phyloP scores from a whole-genome alignment of 37 sponge, comb jelly and placozoan genomes.

The Cladorhizidae sp. region DNA sequence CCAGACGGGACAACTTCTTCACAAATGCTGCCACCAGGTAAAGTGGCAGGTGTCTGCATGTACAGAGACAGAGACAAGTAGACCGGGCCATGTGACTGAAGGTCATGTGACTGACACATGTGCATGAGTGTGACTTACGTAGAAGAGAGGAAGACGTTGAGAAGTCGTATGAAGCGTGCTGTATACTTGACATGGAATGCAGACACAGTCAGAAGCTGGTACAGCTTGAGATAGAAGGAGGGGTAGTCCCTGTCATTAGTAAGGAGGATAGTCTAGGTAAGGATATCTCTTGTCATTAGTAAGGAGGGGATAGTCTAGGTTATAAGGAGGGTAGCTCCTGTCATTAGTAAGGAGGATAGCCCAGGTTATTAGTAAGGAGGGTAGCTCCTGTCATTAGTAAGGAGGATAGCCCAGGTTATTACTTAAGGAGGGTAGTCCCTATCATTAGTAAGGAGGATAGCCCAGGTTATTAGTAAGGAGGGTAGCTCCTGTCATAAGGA shows the following conservation, averaged over 20 bases:
- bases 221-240: slow-evolving; percentile 87
- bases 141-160: slow-evolving; percentile 86
- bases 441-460: too few species aligned
- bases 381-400: neutral
- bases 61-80: neutral
- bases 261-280: neutral
- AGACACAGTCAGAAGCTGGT: slow-evolving; percentile 67
- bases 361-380: neutral
- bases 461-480: slow-evolving; percentile 92
- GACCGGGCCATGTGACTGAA: too few species aligned
- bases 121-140: slow-evolving; percentile 53
- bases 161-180: slow-evolving; percentile 82
- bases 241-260: slow-evolving; percentile 85
- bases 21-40: slow-evolving; percentile 95
- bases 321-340: too few species aligned
- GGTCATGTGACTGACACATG: neutral
- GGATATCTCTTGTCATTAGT: too few species aligned
- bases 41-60: slow-evolving; percentile 83
- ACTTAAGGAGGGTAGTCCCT: too few species aligned
- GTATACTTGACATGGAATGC: slow-evolving; percentile 75
- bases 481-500: slow-evolving; percentile 73
- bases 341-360: too few species aligned
- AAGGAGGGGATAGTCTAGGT: too few species aligned
- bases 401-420: neutral
- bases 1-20: slow-evolving; percentile 82